Conservation (phyloP, 2,113 vertebrate genomes). For the Takifugu bimaculatus region DNA sequence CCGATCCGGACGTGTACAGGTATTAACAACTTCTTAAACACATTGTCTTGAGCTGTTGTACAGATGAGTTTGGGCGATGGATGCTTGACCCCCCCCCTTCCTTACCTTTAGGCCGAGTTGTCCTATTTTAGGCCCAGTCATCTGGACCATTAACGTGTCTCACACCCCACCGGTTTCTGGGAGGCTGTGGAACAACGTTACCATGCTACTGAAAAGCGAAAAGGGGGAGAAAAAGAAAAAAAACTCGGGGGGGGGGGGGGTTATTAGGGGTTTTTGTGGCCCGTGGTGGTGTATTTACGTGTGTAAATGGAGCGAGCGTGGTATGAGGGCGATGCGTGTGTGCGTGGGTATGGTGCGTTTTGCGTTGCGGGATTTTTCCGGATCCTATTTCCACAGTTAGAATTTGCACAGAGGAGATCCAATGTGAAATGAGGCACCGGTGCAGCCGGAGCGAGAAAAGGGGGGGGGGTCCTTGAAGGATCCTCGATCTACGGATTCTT, state of each 20-base stretch:
- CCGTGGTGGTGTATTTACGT: slow-evolving; percentile 60
- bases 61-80: slow-evolving; percentile 60
- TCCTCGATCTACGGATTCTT: slow-evolving; percentile 4
- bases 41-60: slow-evolving; percentile 68
- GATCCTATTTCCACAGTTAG: slow-evolving; percentile 88
- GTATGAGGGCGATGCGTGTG: slow-evolving; percentile 26
- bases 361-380: slow-evolving; percentile 72
- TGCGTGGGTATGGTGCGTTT: slow-evolving; percentile 63
- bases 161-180: slow-evolving; percentile 51
- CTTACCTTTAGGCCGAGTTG: slow-evolving; percentile 32
- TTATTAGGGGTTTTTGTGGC: slow-evolving; percentile 20
- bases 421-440: slow-evolving; percentile 90
- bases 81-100: slow-evolving; percentile 47
- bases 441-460: slow-evolving; percentile 77
- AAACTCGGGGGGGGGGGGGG: slow-evolving; percentile 7
- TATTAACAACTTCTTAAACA: slow-evolving; percentile 59
- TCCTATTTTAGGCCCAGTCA: slow-evolving; percentile 42
- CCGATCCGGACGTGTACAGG: slow-evolving; percentile 65
- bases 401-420: slow-evolving; percentile 89
- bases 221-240: slow-evolving; percentile 9
- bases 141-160: slow-evolving; percentile 58
- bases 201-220: slow-evolving; percentile 67
- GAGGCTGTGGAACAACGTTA: slow-evolving; percentile 47
- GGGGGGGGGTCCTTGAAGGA: too few species aligned
- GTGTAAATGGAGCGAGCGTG: slow-evolving; percentile 28